These are phyloP conservation scores for Conistra vaccinii DNA, from an alignment of 2,888 invertebrate species.

Conservation along the genomic window DNA sequence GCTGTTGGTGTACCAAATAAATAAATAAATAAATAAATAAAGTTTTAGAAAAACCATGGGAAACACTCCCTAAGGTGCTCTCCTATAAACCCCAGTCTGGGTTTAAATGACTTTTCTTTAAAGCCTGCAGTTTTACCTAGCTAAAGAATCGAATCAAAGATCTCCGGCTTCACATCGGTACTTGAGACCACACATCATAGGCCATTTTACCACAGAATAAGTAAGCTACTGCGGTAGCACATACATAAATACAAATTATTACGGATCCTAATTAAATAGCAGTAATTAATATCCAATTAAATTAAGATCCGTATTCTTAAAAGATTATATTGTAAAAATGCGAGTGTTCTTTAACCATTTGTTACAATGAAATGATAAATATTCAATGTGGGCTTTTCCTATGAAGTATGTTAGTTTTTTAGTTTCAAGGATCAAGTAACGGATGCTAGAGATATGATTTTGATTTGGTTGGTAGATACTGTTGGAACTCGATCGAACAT, in stretches of 20 bases:
- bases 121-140: not conserved
- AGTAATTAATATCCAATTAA: conserved; percentile 46
- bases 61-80: no score
- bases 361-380: conserved; percentile 69
- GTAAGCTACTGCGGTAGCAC: not conserved
- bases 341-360: conserved; percentile 31
- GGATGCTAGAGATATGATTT: conserved; percentile 68
- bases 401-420: conserved; percentile 65
- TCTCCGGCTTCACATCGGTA: not conserved
- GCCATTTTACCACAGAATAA: conserved; percentile 7
- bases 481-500: conserved; percentile 55
- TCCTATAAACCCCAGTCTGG: not conserved
- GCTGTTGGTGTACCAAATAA: no score
- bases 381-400: conserved; percentile 78
- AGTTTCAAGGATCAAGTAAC: conserved; percentile 72
- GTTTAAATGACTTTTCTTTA: not conserved
- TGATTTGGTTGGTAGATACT: conserved; percentile 39
- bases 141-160: not conserved
- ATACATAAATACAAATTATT: not conserved
- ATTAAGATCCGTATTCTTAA: conserved; percentile 60
- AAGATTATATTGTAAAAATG: conserved; percentile 58
- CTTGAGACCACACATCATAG: not conserved
- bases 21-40: no score
- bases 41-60: no score
- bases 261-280: conserved; percentile 24